Conservation (phyloP, 2,888 invertebrate genomes). For the Doris montereyensis region DNA sequence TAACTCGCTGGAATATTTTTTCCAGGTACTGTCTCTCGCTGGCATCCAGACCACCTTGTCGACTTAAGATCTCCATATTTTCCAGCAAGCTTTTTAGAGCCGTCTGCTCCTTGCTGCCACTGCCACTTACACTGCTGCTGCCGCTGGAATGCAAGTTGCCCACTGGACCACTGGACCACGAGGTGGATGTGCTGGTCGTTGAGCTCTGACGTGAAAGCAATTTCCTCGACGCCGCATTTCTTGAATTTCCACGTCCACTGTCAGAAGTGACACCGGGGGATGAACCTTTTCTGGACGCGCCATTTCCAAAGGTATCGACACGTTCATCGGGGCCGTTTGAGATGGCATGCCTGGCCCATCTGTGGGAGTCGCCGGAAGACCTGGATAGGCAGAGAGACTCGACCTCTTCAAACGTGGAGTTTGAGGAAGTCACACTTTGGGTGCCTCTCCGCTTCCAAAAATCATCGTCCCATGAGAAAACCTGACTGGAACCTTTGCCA, state of each 20-base stretch:
- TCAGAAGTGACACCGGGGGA: background rate
- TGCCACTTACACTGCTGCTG: background rate
- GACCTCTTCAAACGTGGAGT: conserved; percentile 53
- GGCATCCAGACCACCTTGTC: conserved; percentile 39
- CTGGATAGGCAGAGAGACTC: conserved; percentile 49
- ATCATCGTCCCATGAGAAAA: conserved; percentile 36
- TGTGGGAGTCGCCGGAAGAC: conserved; percentile 44
- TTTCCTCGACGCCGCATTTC: background rate
- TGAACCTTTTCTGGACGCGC: conserved; percentile 13
- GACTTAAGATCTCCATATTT: conserved; percentile 42
- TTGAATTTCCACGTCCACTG: background rate
- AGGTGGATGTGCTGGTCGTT: conserved; percentile 44
- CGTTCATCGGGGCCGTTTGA: no score
- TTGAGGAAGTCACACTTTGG: conserved; percentile 35
- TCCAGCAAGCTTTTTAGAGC: conserved; percentile 14
- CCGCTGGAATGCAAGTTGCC: conserved; percentile 12
- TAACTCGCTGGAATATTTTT: conserved; percentile 43
- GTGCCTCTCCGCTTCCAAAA: conserved; percentile 30
- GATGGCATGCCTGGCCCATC: background rate
- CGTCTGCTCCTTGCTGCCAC: background rate
- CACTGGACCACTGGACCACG: conserved; percentile 41
- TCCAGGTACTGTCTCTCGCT: conserved; percentile 42
- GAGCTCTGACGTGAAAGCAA: conserved; percentile 45
- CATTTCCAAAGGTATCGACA: background rate
- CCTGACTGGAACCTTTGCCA: background rate